Percentiles rank a stretch among this genome's conserved stretches.
phyloP scores from a whole-genome alignment of 2,888 invertebrate genomes.

The Melipona beecheii region DNA sequence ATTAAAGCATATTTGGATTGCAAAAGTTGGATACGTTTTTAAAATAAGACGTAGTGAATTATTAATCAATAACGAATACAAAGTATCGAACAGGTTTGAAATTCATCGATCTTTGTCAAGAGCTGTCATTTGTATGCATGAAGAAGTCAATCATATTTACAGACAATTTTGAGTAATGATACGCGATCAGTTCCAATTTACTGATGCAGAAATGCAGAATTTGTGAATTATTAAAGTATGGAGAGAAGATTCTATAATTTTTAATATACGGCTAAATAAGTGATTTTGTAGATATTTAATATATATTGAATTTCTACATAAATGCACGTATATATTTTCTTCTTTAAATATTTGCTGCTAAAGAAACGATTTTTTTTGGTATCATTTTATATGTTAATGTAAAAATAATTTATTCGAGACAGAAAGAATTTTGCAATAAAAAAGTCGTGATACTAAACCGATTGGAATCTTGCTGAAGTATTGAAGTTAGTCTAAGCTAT shows the following conservation, averaged over 20 bases:
- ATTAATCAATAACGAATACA: slow-evolving; percentile 1
- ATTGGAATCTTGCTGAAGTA: too few species aligned
- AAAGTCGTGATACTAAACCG: too few species aligned
- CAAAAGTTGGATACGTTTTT: neutral
- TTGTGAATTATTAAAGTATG: neutral
- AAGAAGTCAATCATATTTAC: slow-evolving; percentile 30
- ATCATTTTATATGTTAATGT: too few species aligned
- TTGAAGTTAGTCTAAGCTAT: too few species aligned
- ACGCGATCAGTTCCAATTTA: slow-evolving; percentile 3
- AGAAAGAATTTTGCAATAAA: too few species aligned
- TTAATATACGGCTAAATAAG: neutral
- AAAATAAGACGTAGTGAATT: neutral
- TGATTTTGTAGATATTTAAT: too few species aligned
- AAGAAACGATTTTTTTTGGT: too few species aligned
- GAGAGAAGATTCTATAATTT: neutral
- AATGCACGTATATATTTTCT: too few species aligned
- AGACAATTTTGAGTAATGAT: slow-evolving; percentile 35
- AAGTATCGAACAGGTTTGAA: slow-evolving; percentile 35
- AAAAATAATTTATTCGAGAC: too few species aligned
- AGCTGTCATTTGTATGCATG: slow-evolving; percentile 17
- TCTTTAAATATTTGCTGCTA: too few species aligned
- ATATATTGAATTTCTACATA: too few species aligned
- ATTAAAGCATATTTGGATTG: neutral
- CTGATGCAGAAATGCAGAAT: neutral
- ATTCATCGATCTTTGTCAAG: slow-evolving; percentile 40